A percentile compares a stretch with the other conserved stretches of the same genome.
Conservation (phyloP, 2,888 invertebrate genomes). For the Drosophila rellima region DNA sequence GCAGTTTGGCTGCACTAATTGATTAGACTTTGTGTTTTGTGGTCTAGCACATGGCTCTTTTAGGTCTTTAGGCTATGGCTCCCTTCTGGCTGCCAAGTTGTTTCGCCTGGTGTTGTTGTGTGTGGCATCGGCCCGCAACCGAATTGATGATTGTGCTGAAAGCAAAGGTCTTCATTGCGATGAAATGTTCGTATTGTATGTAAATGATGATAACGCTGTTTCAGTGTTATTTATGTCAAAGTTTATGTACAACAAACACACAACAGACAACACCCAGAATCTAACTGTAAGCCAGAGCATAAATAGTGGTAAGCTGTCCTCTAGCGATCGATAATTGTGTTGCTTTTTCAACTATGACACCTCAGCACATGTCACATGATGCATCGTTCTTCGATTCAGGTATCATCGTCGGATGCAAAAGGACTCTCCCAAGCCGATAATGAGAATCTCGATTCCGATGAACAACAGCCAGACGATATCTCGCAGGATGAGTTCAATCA, state of each 20-base stretch:
- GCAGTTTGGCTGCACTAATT: slow-evolving; percentile 55
- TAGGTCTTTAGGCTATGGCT: slow-evolving; percentile 47
- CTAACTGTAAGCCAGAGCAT: slow-evolving; percentile 6
- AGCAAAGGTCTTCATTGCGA: slow-evolving; percentile 63
- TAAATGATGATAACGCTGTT: slow-evolving; percentile 26
- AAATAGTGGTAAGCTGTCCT: neutral
- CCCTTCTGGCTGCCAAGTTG: slow-evolving; percentile 71
- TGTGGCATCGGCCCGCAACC: slow-evolving; percentile 42
- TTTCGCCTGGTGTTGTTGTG: slow-evolving; percentile 16
- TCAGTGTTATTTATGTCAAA: slow-evolving; percentile 61
- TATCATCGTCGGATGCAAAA: slow-evolving; percentile 3
- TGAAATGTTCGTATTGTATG: slow-evolving; percentile 40
- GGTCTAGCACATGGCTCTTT: slow-evolving; percentile 52
- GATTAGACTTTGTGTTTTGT: slow-evolving; percentile 54
- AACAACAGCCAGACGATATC: neutral
- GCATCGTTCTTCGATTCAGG: slow-evolving; percentile 2
- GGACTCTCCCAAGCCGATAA: neutral
- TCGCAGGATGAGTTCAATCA: neutral
- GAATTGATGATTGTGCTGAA: slow-evolving; percentile 66
- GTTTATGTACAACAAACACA: slow-evolving; percentile 18
- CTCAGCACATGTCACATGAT: slow-evolving; percentile 13
- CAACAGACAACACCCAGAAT: slow-evolving; percentile 9
- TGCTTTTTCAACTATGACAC: neutral
- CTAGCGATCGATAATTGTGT: neutral
- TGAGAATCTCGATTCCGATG: neutral